phyloP scores from a whole-genome alignment of 2,113 vertebrate genomes.

The Pionites leucogaster region DNA sequence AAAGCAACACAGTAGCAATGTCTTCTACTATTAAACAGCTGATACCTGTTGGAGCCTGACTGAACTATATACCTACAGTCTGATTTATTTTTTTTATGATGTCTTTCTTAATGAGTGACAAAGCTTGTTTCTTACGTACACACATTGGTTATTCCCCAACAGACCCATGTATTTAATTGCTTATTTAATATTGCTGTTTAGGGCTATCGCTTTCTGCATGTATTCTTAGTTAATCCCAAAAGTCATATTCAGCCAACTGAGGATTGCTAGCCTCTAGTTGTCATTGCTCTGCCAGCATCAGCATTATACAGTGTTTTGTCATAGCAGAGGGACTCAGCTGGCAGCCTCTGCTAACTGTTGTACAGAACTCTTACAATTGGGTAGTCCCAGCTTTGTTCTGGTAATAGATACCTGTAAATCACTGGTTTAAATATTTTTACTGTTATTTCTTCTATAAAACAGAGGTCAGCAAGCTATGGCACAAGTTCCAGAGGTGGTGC shows the following conservation, averaged over 20 bases:
- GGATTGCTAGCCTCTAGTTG: background rate
- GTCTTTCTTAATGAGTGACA: background rate
- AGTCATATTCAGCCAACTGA: background rate
- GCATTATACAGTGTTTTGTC: background rate
- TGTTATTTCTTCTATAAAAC: background rate
- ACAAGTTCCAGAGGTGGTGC: background rate
- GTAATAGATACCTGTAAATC: background rate
- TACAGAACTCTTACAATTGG: background rate
- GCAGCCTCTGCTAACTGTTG: background rate
- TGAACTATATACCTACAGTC: background rate
- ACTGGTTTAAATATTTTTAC: background rate
- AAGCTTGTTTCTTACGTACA: background rate
- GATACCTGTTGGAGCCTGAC: background rate
- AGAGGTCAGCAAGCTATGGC: background rate
- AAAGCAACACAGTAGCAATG: background rate
- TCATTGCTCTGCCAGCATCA: background rate
- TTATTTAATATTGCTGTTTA: rapidly evolving
- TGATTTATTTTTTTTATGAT: background rate
- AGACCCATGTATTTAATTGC: rapidly evolving
- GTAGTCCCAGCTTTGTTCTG: background rate
- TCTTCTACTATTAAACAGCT: background rate
- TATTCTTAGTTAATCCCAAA: background rate
- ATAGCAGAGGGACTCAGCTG: background rate
- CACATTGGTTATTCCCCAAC: background rate
- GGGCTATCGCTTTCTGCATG: rapidly evolving